phyloP scores from a whole-genome alignment of 2,888 invertebrate genomes.

The Amiota communis region DNA sequence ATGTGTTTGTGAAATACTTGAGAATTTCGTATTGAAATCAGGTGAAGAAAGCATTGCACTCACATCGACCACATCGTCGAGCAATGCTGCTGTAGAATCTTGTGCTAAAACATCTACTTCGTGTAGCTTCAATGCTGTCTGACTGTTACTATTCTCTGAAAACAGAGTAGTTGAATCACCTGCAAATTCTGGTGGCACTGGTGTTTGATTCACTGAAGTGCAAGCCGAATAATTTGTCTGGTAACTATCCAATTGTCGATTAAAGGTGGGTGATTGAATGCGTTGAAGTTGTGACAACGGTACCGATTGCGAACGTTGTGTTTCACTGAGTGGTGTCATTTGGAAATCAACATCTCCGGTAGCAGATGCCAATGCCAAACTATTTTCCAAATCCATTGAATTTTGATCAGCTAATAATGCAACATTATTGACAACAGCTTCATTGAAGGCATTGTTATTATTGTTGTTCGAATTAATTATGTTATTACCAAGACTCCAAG shows the following conservation, averaged over 20 bases:
- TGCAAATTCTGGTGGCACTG: constrained; percentile 82
- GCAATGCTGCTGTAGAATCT: constrained; percentile 49
- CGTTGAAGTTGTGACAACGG: constrained; percentile 75
- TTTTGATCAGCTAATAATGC: constrained; percentile 67
- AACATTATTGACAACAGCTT: constrained; percentile 68
- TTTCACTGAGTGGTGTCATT: constrained; percentile 48
- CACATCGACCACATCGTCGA: constrained; percentile 62
- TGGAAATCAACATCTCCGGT: constrained; percentile 49
- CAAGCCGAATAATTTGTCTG: constrained; percentile 74
- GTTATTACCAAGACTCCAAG: constrained; percentile 38
- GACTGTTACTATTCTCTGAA: constrained; percentile 67
- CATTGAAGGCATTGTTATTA: constrained; percentile 14
- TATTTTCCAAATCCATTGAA: constrained; percentile 69
- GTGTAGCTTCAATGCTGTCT: constrained; percentile 53
- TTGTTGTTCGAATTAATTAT: constrained; percentile 25
- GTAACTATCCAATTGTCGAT: constrained; percentile 49
- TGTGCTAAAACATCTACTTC: constrained; percentile 50
- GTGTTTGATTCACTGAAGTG: constrained; percentile 81
- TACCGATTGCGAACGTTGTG: constrained; percentile 83
- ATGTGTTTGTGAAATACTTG: constrained; percentile 51
- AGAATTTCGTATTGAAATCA: constrained; percentile 64
- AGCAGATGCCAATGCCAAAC: constrained; percentile 50
- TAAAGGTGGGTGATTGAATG: constrained; percentile 65
- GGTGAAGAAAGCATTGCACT: constrained; percentile 64
- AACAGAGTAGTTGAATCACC: constrained; percentile 72